Evolutionary conservation across 2,113 vertebrate genomes (phyloP).

Genomic region (Macrotus californicus): DNA sequence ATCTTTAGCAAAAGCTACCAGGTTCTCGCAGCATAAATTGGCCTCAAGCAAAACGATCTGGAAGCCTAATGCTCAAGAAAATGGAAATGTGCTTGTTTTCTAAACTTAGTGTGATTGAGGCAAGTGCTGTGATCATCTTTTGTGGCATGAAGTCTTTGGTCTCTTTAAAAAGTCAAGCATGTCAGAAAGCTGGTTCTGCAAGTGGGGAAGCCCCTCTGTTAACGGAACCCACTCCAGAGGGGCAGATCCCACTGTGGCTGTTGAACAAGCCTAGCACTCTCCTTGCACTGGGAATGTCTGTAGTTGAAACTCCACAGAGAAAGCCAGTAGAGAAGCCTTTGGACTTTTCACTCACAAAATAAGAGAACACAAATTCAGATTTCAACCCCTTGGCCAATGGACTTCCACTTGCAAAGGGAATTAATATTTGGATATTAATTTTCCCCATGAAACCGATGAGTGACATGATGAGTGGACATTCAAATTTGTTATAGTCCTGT

Average conservation of each 20-base stretch:
- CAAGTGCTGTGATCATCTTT: neutral
- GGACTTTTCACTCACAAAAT: neutral
- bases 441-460: neutral
- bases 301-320: neutral
- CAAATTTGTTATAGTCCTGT: neutral
- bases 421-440: neutral
- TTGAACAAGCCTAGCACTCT: neutral
- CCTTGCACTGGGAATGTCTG: neutral
- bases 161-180: neutral
- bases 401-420: neutral
- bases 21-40: neutral
- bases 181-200: neutral
- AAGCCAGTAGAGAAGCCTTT: neutral
- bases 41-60: too few relatives aligned
- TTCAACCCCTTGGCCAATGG: neutral
- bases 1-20: neutral
- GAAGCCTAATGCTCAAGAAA: neutral
- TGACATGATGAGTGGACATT: neutral
- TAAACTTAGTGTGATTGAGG: neutral
- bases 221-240: neutral
- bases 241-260: accelerated
- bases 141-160: neutral
- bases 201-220: neutral
- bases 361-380: neutral
- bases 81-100: neutral